Evolutionary conservation across 2,113 vertebrate species (phyloP).

Genomic region (Echinops telfairi): DNA sequence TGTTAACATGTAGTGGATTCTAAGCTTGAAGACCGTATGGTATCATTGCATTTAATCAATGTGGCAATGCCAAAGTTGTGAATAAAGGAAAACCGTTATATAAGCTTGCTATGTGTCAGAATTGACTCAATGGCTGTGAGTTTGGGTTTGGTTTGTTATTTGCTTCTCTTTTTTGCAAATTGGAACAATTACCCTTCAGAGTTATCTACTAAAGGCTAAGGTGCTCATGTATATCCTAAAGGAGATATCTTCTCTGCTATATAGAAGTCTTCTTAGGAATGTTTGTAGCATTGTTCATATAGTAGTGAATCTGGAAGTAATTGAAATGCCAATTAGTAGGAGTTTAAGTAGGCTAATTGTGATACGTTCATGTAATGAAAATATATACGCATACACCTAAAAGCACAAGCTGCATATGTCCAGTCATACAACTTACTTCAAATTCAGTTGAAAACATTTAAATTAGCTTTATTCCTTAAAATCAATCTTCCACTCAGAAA

Average conservation of each 20-base stretch:
- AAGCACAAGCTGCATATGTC: neutral
- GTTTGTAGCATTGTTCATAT: neutral
- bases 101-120: neutral
- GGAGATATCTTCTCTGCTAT: neutral
- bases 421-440: neutral
- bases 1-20: slow-evolving; percentile 19
- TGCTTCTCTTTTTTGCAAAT: no score
- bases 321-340: slow-evolving; percentile 9
- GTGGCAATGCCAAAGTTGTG: neutral
- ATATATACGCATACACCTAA: neutral
- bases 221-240: neutral
- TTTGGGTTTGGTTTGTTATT: no score
- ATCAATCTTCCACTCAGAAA: neutral
- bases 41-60: slow-evolving; percentile 46
- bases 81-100: neutral
- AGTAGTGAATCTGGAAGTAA: neutral
- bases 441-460: neutral
- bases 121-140: no score
- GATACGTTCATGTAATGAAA: slow-evolving; percentile 6
- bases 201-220: slow-evolving; percentile 13
- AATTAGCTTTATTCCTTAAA: slow-evolving; percentile 47
- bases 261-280: neutral
- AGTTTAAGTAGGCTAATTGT: neutral
- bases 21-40: neutral
- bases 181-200: neutral